Evolutionary conservation across 2,113 vertebrate species (phyloP), one percentile per base, ranked within the genome.

Genomic region (Haemorhous mexicanus): DNA sequence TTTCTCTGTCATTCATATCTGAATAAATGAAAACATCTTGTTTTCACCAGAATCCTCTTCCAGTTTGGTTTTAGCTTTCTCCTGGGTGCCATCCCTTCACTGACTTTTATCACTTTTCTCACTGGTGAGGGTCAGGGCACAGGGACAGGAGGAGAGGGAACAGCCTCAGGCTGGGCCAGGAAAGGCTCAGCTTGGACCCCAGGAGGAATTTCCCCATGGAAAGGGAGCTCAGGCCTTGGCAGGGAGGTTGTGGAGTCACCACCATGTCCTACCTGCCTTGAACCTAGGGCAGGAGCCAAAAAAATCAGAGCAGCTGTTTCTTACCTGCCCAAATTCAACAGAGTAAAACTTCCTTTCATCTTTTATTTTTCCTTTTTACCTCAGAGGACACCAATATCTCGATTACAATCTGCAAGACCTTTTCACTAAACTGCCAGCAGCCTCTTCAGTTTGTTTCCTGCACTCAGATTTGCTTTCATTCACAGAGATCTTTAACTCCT

Each of bases 111-210:
- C 90, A 47, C 8, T 70, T 94, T 72, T 72, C 73, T 91, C 41
- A 37, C 8, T 19, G 11, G 19, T 56, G 50, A 7, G 52, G 59
- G 11, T 63, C 3, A 52, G 39, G 58, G 59, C 7, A 58, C 59
- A 72, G 86, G 59, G 67, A 43, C 43, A 50, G 67, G 50, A 63
- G 49, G 5, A 66, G 50, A 73, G 37, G 67, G 50, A 73, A 50
- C 1, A 1, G 75, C 41, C 85, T 56, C 76, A 43, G 24, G 49
- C 56, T 55, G 74, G 33, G 28, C 64, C 66, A 47, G 75, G 56
- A 41, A 0, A 70, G 74, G 55, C 18, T 16, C 47, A 62, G 64
- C 0, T 0, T 3, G 84, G 46, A 1, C 53, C 61, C 1, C 22
- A 77, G 55, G 1, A 63, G 67, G 2, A 73, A 73, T 88, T 88